phyloP scores from a whole-genome alignment of 2,888 invertebrate genomes.

The Brachylomia viminalis region DNA sequence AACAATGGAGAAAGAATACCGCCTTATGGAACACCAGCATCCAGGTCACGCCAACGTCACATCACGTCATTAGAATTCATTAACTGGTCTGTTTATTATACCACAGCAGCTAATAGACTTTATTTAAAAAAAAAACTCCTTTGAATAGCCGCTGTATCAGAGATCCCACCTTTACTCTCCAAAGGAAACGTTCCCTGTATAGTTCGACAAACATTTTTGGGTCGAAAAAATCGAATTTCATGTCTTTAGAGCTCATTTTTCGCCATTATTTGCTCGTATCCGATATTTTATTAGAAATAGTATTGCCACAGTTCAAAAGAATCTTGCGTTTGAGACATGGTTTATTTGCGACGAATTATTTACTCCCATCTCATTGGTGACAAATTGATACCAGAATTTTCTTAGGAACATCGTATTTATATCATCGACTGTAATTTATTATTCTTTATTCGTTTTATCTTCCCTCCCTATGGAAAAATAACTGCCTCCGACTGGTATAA shows the following conservation, averaged over 20 bases:
- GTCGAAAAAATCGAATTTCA: constrained; percentile 53
- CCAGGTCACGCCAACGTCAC: too few species aligned
- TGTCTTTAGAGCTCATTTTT: constrained; percentile 49
- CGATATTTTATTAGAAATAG: constrained; percentile 30
- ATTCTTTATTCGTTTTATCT: background rate
- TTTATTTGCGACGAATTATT: too few species aligned
- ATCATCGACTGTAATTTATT: background rate
- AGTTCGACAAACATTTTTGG: constrained; percentile 49
- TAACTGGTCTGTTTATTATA: background rate
- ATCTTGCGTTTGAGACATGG: background rate
- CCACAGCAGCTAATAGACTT: background rate
- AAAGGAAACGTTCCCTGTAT: constrained; percentile 42
- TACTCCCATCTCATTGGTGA: background rate
- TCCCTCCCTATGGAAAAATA: background rate
- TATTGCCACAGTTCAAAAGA: background rate
- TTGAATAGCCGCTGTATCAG: constrained; percentile 7
- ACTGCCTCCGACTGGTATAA: background rate
- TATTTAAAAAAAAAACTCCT: background rate
- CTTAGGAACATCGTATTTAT: background rate
- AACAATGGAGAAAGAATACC: too few species aligned
- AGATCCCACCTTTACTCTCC: constrained; percentile 14
- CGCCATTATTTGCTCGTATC: constrained; percentile 22
- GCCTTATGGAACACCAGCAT: too few species aligned
- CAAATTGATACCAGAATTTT: background rate
- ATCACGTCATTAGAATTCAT: too few species aligned